Evolutionary conservation across 30 jellyfish, hydroid and myxozoan genomes (phyloP).

Genomic region (Aurelia sp.): DNA sequence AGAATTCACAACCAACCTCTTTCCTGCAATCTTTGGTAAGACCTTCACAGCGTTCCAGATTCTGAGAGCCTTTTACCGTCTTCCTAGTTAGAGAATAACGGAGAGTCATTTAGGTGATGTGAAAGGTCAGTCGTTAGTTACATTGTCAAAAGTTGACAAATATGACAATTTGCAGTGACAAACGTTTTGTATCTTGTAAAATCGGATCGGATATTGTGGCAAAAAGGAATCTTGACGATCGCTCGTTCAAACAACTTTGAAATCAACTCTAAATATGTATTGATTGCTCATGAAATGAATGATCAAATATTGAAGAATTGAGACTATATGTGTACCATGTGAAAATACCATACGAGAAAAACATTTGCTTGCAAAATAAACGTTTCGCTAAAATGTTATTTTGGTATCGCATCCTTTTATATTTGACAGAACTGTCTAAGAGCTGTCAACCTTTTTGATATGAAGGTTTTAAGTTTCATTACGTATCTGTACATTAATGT

Average conservation of each 20-base stretch:
- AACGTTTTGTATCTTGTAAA: slow-evolving; percentile 12
- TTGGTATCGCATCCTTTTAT: background rate
- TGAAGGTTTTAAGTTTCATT: background rate
- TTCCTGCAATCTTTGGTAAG: background rate
- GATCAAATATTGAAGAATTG: slow-evolving; percentile 23
- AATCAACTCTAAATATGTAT: slow-evolving; percentile 29
- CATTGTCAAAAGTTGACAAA: background rate
- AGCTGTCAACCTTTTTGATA: background rate
- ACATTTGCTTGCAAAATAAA: slow-evolving; percentile 27
- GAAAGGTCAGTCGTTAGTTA: background rate
- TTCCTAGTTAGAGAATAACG: background rate
- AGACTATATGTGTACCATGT: slow-evolving; percentile 52
- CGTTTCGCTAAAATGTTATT: slow-evolving; percentile 8
- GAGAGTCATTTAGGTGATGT: background rate
- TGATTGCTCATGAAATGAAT: slow-evolving; percentile 10
- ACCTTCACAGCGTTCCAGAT: background rate
- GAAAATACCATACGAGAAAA: slow-evolving; percentile 53
- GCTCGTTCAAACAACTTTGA: slow-evolving; percentile 38
- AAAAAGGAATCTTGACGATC: slow-evolving; percentile 44
- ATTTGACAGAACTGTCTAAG: background rate
- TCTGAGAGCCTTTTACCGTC: too few species aligned
- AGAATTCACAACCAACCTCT: background rate
- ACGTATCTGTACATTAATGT: background rate
- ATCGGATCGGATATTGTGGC: slow-evolving; percentile 14
- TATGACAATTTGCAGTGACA: slow-evolving; percentile 16